These are phyloP conservation scores for Dermochelys coriacea DNA, from an alignment of 2,797 vertebrate genomes.

Conservation along the genomic window DNA sequence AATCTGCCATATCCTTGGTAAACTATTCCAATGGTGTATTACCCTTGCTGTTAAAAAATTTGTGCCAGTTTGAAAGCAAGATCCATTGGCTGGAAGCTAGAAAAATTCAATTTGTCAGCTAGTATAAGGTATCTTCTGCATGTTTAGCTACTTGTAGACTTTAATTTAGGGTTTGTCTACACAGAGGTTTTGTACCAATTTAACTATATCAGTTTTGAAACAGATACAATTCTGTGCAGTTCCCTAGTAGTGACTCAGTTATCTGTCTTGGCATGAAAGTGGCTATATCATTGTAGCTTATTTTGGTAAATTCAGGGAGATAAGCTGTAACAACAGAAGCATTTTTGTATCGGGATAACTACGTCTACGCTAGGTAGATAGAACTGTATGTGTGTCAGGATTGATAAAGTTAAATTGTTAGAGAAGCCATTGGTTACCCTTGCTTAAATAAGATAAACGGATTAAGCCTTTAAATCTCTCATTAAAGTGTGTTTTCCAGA, in stretches of 20 bases:
- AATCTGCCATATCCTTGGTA: not conserved
- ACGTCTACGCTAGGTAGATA: not conserved
- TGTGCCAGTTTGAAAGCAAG: not conserved
- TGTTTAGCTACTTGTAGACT: not conserved
- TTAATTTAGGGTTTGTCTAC: not conserved
- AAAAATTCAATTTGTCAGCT: too few relatives aligned
- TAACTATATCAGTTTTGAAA: not conserved
- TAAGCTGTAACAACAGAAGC: not conserved
- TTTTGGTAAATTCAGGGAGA: not conserved
- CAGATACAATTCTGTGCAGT: not conserved
- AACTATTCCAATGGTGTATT: not conserved
- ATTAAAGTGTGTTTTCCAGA: not conserved
- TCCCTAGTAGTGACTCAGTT: not conserved
- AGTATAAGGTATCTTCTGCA: not conserved
- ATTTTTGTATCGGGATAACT: not conserved
- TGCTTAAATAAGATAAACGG: not conserved
- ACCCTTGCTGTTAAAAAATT: not conserved
- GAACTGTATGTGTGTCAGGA: not conserved
- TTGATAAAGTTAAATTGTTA: not conserved
- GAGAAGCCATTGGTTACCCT: not conserved
- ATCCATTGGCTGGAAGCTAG: too few relatives aligned
- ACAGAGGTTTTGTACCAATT: not conserved
- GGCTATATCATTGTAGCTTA: not conserved
- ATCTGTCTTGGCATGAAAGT: not conserved
- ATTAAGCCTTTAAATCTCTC: not conserved